These are phyloP conservation scores for Fragum sueziense DNA, from an alignment of 2,888 invertebrate species.

Conservation along the genomic window DNA sequence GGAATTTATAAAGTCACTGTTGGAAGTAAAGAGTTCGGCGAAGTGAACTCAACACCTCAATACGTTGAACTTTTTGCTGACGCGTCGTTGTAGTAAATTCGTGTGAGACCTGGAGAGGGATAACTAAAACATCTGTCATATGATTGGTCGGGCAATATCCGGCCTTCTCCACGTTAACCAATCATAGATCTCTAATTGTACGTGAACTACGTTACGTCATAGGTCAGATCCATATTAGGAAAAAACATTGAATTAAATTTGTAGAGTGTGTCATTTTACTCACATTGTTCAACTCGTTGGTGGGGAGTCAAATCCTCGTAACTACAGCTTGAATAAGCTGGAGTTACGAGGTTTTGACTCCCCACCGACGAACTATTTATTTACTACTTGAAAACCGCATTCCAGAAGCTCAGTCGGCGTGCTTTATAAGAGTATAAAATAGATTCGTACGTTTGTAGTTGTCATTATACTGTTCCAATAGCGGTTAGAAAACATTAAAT, in stretches of 20 bases:
- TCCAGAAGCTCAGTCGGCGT: conserved; percentile 43
- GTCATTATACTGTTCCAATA: conserved; percentile 7
- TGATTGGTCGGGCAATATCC: conserved; percentile 1
- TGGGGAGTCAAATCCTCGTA: too few relatives aligned
- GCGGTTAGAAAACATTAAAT: background rate
- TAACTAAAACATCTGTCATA: background rate
- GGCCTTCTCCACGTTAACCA: conserved; percentile 23
- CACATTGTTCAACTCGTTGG: conserved; percentile 46
- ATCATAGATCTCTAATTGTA: conserved; percentile 12
- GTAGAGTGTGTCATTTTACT: conserved; percentile 41
- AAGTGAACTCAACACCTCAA: too few relatives aligned
- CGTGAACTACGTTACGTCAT: conserved; percentile 49
- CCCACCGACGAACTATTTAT: too few relatives aligned
- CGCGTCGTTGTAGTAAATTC: background rate
- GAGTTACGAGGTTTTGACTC: too few relatives aligned
- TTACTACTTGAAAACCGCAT: conserved; percentile 51
- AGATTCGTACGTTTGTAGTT: conserved; percentile 6
- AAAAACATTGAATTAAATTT: conserved; percentile 61
- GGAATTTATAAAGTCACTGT: too few relatives aligned
- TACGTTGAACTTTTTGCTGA: too few relatives aligned
- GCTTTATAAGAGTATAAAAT: conserved; percentile 22
- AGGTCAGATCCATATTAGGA: conserved; percentile 53
- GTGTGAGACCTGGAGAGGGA: conserved; percentile 16
- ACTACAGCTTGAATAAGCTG: too few relatives aligned
- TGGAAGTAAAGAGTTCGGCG: too few relatives aligned